These are phyloP conservation scores for Microctenopoma lineatum DNA, from an alignment of 2,797 vertebrate genomes.

Conservation along the genomic window DNA sequence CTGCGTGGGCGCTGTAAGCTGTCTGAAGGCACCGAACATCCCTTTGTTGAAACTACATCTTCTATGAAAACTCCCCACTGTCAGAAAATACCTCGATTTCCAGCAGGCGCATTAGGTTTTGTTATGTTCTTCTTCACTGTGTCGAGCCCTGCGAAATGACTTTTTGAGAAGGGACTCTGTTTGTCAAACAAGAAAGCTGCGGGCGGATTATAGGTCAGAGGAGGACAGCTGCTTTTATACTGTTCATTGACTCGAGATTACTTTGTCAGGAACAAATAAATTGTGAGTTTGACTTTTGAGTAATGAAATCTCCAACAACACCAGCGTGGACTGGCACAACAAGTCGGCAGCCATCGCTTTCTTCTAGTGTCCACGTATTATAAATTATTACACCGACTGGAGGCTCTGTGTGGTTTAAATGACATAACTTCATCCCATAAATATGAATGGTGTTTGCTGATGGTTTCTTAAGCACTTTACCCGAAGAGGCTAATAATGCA, in stretches of 20 bases:
- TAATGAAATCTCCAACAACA: neutral
- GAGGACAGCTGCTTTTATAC: neutral
- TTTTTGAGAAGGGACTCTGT: neutral
- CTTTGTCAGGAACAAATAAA: neutral
- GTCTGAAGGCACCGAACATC: neutral
- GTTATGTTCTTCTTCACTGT: neutral
- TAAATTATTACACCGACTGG: too few species aligned
- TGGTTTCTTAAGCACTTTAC: too few species aligned
- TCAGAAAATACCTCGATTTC: neutral
- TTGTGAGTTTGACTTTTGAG: too few species aligned
- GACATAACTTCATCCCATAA: too few species aligned
- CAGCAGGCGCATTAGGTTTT: neutral
- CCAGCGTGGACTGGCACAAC: too few species aligned
- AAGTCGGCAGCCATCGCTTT: neutral
- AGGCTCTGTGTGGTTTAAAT: too few species aligned
- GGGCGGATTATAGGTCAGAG: neutral
- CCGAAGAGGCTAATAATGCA: too few species aligned
- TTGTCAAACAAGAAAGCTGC: neutral
- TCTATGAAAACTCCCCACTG: constrained; percentile 1
- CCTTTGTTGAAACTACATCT: constrained; percentile 7
- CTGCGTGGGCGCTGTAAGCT: neutral
- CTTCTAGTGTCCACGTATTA: neutral
- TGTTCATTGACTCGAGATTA: neutral
- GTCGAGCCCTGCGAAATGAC: constrained; percentile 3
- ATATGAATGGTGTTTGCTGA: too few species aligned